Percentiles rank a stretch among this genome's conserved stretches.
Evolutionary conservation across 2,888 invertebrate genomes (phyloP).

Genomic region (Ditula angustiorana): DNA sequence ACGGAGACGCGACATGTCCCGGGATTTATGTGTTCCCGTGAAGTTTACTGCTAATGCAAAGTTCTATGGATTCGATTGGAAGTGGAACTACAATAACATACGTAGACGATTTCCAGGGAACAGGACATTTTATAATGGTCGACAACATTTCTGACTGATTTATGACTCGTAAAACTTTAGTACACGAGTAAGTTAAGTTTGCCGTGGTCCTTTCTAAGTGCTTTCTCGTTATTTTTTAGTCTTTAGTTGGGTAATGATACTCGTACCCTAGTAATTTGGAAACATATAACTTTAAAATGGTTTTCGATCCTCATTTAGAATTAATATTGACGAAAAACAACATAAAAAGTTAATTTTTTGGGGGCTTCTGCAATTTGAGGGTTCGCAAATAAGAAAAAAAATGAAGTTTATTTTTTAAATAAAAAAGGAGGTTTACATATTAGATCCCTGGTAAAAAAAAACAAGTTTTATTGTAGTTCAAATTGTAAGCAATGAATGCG

Average conservation of each 20-base stretch:
- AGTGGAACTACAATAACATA: slow-evolving; percentile 44
- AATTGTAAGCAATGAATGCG: too few species aligned
- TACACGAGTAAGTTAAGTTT: slow-evolving; percentile 17
- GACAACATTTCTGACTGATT: slow-evolving; percentile 29
- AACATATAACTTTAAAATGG: too few species aligned
- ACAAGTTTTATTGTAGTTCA: too few species aligned
- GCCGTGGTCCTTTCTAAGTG: slow-evolving; percentile 5
- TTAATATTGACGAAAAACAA: too few species aligned
- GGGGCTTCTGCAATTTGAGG: too few species aligned
- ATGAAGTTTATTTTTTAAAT: too few species aligned
- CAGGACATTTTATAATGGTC: slow-evolving; percentile 28
- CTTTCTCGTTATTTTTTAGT: neutral
- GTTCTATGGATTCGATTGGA: slow-evolving; percentile 49
- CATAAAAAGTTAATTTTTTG: too few species aligned
- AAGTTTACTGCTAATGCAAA: slow-evolving; percentile 76
- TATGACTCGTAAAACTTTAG: slow-evolving; percentile 36
- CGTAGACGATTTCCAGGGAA: slow-evolving; percentile 31
- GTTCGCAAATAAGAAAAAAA: too few species aligned
- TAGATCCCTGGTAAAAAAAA: too few species aligned
- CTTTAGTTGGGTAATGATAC: neutral
- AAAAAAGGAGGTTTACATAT: too few species aligned
- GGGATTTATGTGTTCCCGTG: slow-evolving; percentile 70
- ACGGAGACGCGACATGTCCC: slow-evolving; percentile 65
- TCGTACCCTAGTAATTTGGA: too few species aligned
- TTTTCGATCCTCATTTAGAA: too few species aligned